Base-by-base conservation (phyloP, 2,113 vertebrate genomes). In the Eurypyga helias region DNA sequence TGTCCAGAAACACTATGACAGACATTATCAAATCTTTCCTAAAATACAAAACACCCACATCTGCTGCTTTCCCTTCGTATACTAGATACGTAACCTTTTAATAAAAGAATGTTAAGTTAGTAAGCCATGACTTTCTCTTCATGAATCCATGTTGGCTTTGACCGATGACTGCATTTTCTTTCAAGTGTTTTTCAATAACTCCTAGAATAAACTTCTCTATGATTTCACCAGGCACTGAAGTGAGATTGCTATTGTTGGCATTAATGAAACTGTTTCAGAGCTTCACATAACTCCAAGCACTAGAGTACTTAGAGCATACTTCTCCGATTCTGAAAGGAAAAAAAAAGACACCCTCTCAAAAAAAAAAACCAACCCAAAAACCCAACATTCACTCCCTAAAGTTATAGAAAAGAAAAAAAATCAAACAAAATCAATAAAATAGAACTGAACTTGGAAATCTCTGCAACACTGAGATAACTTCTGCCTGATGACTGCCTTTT, bases 341-440 rank as follows among this genome's bases (percentile, higher is more conserved):
- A 25, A 43, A n/a, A 29, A 26, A 21, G 21, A 33, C 21, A 28
- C 5, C 18, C 10, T 9, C 2, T 8, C 0, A 8, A 24, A 41
- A 52, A 34, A 55, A 55, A 10, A n/a, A n/a, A n/a, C n/a, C n/a
- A n/a, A n/a, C n/a, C n/a, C n/a, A n/a, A n/a, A n/a, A n/a, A n/a
- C 6, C 18, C 14, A 45, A 36, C 14, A 36, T 8, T 57, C 9
- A 26, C 7, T 2, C 13, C 5, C 4, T 55, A 13, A 85, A 36
- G 15, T 66, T 60, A 45, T 9, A 80, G 28, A 21, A 23, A 70
- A 77, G 20, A 78, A 64, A 66, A 60, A 14, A 12, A n/a, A n/a
- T n/a, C n/a, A 46, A 54, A 58, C 13, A 36, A 57, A 73, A 49
- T 2, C 13, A 62, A 10, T 43, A 71, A 71, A 45, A 21, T 17